Evolutionary conservation across 1,140 invertebrate genomes (phyloP), one percentile per base, ranked within the genome.

Genomic region (Eumaeus atala): DNA sequence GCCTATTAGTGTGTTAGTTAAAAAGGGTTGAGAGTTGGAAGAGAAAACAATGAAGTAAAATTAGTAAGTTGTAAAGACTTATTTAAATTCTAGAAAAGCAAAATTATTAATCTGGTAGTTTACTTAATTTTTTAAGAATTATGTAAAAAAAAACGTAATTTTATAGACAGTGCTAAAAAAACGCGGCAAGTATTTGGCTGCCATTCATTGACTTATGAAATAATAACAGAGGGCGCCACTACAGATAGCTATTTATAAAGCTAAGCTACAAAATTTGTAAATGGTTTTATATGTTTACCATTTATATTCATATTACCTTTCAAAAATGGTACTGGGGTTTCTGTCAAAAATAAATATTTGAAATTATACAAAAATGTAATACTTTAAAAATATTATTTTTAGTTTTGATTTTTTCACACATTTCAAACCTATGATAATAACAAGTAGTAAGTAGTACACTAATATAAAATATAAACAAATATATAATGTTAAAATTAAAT

Each of bases 281-380:
- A 42, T 12, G 21, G 49, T 72, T 64, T 68, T 71, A 63, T 70
- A 62, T 34, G 21, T 59, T 9, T 53, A 56, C 21, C 12, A 16
- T 35, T 59, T 66, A 67, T 61, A 69, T 71, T 69, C 21, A 28
- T 66, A 74, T 84, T 84, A 84, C 80, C 80, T 84, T 86, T 86
- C 83, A 78, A 84, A 72, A 86, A 66, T 61, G 83, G 80, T 69
- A 74, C 81, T 78, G 83, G 80, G 66, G 65, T 56, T 73, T 84
- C 83, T 84, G 80, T 83, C 72, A 70, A 77, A 83, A 83, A 86
- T 74, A 83, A 79, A 83, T 69, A 70, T 65, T 54, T 64, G 61
- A 57, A 59, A 28, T 28, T 28, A 28, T 66, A 56, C 44, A 61
- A 53, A 40, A 37, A 51, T 47, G 54, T 44, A 16, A 14, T 11